Conservation (phyloP, 2,797 vertebrate genomes). For the Thunnus albacares region DNA sequence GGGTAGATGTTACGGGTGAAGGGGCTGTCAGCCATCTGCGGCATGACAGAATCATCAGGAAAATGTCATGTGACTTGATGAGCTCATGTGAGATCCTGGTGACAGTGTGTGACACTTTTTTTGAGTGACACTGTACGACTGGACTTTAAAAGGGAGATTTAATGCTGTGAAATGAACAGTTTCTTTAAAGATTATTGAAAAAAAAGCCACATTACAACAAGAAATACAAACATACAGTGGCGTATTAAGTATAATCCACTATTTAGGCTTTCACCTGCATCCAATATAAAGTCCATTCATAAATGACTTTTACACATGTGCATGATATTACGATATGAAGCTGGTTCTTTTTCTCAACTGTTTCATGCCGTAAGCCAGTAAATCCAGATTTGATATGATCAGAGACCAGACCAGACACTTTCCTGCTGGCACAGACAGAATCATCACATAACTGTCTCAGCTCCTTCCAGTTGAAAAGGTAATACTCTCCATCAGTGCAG, state of each 20-base stretch:
- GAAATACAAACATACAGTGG: too few species aligned
- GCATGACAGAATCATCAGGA: conserved; percentile 57
- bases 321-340: background rate
- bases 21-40: conserved; percentile 64
- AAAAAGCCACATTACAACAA: background rate
- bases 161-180: conserved; percentile 8
- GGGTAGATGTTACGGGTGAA: conserved; percentile 49
- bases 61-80: conserved; percentile 60
- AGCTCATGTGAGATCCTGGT: conserved; percentile 31
- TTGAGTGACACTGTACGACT: background rate
- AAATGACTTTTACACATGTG: conserved; percentile 1
- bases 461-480: conserved; percentile 46
- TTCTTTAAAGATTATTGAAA: background rate
- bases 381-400: conserved; percentile 36
- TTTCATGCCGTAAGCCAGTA: conserved; percentile 6
- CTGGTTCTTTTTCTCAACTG: conserved; percentile 3
- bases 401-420: conserved; percentile 45
- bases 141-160: background rate
- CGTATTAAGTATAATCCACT: background rate
- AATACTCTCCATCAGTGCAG: conserved; percentile 33
- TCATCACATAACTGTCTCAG: conserved; percentile 44
- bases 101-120: conserved; percentile 31
- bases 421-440: conserved; percentile 50
- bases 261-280: background rate
- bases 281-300: conserved; percentile 12